phyloP scores from a whole-genome alignment of 2,113 vertebrate genomes.

The Eulemur rufifrons region DNA sequence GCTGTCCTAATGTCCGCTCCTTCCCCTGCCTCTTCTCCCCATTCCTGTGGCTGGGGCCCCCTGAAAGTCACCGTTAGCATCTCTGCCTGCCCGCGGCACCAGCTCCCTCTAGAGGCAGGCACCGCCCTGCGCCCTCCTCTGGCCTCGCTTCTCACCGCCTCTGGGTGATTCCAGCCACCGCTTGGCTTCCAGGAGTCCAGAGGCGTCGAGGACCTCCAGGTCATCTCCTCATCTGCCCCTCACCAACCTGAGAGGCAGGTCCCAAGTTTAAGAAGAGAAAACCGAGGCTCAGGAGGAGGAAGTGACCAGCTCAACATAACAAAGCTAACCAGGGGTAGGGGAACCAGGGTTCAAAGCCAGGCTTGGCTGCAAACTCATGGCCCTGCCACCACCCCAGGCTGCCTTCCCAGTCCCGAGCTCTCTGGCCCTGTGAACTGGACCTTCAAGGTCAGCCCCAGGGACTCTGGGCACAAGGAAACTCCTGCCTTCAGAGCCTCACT shows the following conservation, averaged over 20 bases:
- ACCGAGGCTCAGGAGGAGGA: background rate
- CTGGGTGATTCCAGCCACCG: background rate
- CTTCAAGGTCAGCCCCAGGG: background rate
- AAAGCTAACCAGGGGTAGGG: background rate
- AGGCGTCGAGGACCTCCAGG: no score
- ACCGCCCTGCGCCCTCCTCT: background rate
- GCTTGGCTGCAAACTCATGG: background rate
- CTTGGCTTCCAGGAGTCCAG: background rate
- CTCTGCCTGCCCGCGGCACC: background rate
- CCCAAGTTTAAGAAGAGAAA: background rate
- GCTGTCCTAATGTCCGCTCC: background rate
- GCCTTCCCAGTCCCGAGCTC: background rate
- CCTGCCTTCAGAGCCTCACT: background rate
- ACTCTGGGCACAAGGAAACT: background rate
- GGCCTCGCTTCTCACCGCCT: no score
- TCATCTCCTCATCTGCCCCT: background rate
- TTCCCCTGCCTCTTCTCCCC: background rate
- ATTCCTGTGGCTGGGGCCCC: background rate
- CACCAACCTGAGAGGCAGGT: background rate
- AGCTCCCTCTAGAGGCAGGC: constrained; percentile 16
- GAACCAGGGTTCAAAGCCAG: background rate
- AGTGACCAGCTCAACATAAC: background rate
- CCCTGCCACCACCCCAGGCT: background rate
- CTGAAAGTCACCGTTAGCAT: background rate
- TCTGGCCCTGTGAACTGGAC: background rate